Evolutionary conservation across 2,888 invertebrate genomes (phyloP).

Genomic region (Halocaridina rubra): DNA sequence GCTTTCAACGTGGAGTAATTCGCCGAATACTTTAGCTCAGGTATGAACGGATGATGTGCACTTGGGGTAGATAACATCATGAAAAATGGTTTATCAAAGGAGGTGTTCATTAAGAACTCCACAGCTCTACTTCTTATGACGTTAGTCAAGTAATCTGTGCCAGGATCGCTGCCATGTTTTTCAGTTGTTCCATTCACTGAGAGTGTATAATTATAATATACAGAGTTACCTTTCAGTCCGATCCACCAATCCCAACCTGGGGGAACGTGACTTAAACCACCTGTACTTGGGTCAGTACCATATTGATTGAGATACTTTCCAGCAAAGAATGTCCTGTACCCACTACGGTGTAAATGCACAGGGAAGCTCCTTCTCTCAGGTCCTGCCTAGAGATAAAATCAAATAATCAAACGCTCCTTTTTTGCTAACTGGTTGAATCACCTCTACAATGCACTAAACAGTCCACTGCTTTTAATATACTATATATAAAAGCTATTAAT

Average conservation of each 20-base stretch:
- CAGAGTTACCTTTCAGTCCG: conserved; percentile 89
- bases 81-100: conserved; percentile 75
- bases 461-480: too few species aligned
- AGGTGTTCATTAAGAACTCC: conserved; percentile 66
- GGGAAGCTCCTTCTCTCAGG: conserved; percentile 79
- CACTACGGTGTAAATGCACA: conserved; percentile 75
- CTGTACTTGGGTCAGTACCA: conserved; percentile 69
- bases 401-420: too few species aligned
- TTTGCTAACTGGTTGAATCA: too few species aligned
- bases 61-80: conserved; percentile 90
- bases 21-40: conserved; percentile 79
- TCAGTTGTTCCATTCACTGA: conserved; percentile 82
- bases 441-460: too few species aligned
- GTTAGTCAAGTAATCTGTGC: conserved; percentile 84
- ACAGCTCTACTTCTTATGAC: conserved; percentile 73
- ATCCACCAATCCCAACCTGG: conserved; percentile 89
- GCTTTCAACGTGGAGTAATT: conserved; percentile 75
- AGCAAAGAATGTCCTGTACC: conserved; percentile 88
- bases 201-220: conserved; percentile 89
- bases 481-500: too few species aligned
- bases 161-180: conserved; percentile 73
- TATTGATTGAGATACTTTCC: conserved; percentile 95
- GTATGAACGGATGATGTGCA: conserved; percentile 86
- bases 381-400: conserved; percentile 65
- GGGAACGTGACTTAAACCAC: conserved; percentile 79